Evolutionary conservation across 64 coral and sea anemone species (phyloP).

Genomic region (Montipora sp.): DNA sequence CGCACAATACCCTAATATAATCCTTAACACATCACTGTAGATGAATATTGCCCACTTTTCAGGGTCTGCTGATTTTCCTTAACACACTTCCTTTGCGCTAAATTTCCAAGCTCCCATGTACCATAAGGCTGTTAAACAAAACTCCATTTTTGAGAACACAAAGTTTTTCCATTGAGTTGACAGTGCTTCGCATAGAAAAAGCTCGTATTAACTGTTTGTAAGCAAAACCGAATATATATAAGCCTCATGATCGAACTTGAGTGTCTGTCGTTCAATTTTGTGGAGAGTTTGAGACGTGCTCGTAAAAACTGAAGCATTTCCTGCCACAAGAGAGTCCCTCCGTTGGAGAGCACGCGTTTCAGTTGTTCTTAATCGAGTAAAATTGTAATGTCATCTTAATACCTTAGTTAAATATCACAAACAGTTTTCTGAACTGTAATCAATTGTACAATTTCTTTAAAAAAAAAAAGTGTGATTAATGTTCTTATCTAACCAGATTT

Average conservation of each 20-base stretch:
- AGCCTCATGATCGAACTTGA: neutral
- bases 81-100: neutral
- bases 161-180: neutral
- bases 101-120: neutral
- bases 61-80: neutral
- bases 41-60: neutral
- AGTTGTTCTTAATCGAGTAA: neutral
- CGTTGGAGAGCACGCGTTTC: neutral
- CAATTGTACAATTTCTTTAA: neutral
- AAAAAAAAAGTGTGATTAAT: neutral
- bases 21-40: neutral
- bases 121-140: neutral
- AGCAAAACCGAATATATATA: neutral
- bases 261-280: conserved; percentile 11
- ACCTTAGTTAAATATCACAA: too few species aligned
- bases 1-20: conserved; percentile 5
- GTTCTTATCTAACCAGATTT: neutral
- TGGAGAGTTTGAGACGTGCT: neutral
- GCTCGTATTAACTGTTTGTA: neutral
- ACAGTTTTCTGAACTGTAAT: too few species aligned
- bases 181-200: neutral
- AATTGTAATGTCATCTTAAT: too few species aligned
- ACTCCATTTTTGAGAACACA: neutral
- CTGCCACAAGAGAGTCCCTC: neutral
- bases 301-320: neutral